These are phyloP conservation scores for Saxidomus purpurata DNA, from an alignment of 1,140 invertebrate genomes.

Conservation along the genomic window DNA sequence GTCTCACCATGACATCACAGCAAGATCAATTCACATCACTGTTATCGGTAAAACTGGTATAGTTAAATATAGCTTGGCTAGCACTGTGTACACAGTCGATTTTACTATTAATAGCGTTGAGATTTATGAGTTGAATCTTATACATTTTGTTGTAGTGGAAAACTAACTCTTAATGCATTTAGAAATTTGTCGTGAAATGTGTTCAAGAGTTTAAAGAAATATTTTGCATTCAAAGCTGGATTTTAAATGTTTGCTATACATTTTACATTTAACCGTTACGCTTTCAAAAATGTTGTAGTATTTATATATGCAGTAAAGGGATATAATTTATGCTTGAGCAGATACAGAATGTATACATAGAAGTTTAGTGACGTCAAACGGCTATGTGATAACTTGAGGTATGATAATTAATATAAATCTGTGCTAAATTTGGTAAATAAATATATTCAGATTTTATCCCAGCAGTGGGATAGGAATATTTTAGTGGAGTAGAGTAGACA, in stretches of 20 bases:
- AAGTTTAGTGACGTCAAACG: background rate
- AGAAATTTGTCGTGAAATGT: background rate
- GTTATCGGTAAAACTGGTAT: slow-evolving; percentile 4
- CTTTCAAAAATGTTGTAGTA: background rate
- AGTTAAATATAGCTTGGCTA: slow-evolving; percentile 11
- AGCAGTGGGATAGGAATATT: background rate
- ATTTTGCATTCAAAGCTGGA: background rate
- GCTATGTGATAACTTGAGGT: slow-evolving; percentile 25
- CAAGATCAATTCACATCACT: background rate
- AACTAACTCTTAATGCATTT: background rate
- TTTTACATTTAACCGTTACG: background rate
- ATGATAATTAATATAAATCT: slow-evolving; percentile 9
- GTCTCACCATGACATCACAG: background rate
- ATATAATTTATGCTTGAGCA: slow-evolving; percentile 44
- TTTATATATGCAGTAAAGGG: background rate
- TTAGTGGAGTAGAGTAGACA: background rate
- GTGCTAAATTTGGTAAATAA: slow-evolving; percentile 13
- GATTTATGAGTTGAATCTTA: background rate
- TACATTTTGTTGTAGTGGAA: background rate
- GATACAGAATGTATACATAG: slow-evolving; percentile 2
- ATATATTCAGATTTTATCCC: background rate
- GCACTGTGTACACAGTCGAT: slow-evolving; percentile 1
- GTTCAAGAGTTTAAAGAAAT: background rate
- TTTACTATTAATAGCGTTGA: slow-evolving; percentile 15
- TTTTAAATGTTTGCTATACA: background rate